Evolutionary conservation across 2,888 invertebrate genomes (phyloP).

Genomic region (Tipula unca): DNA sequence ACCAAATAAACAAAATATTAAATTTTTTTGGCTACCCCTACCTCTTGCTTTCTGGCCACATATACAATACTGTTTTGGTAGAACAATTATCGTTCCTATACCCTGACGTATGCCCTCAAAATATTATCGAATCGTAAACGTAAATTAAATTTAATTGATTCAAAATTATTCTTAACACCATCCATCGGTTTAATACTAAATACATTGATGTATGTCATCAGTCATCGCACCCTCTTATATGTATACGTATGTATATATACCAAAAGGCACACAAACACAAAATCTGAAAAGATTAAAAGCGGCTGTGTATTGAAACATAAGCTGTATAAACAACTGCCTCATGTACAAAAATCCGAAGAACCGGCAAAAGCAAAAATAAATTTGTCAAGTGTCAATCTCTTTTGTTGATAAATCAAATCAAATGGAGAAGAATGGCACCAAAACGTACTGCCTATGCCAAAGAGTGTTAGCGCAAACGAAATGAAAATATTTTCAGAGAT

Average conservation of each 20-base stretch:
- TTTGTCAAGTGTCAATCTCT: slow-evolving; percentile 14
- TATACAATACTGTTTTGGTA: no score
- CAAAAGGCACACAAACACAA: background rate
- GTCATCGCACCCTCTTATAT: background rate
- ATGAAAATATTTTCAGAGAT: background rate
- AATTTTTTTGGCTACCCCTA: no score
- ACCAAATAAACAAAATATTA: no score
- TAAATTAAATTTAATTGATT: background rate
- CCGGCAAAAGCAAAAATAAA: background rate
- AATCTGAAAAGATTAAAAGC: background rate
- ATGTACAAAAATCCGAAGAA: background rate
- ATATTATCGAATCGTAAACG: no score
- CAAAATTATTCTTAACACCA: background rate
- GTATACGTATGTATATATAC: background rate
- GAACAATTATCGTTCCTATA: no score
- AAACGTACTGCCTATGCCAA: background rate
- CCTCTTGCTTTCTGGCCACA: no score
- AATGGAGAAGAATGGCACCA: background rate
- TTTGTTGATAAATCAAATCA: slow-evolving; percentile 8
- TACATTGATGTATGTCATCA: background rate
- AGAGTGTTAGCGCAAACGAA: background rate
- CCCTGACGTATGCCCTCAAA: no score
- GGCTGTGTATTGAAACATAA: background rate
- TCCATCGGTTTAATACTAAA: background rate
- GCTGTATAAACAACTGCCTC: background rate